Base-by-base conservation (phyloP, 2,113 vertebrate species). In the Benthochromis sp. region DNA sequence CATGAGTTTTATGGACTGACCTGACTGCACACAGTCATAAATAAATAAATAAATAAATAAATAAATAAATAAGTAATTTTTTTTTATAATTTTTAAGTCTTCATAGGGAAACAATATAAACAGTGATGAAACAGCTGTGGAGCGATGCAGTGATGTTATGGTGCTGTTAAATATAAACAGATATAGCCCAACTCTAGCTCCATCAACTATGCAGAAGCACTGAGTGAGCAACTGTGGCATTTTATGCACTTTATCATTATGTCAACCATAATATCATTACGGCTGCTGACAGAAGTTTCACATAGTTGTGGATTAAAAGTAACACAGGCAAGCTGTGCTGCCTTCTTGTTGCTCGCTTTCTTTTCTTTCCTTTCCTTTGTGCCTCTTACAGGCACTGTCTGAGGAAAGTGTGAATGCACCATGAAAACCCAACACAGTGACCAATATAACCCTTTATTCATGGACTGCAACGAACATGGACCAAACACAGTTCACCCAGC, bases 121-220 rank as follows among this genome's bases (percentile, higher is more conserved):
- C 8, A 82, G 10, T 40, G 17, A 63, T 19, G 19, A 24, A 86
- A n/a, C 59, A 45, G 83, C 6, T 78, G 24, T 78, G 54, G 38
- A 81, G 11, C 17, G 45, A 59, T 47, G 52, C 24, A 86, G 54
- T 24, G 17, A 36, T 50, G 2, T 11, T 12, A 24, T 7, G 21
- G 24, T 7, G 3, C 5, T 7, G 29, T 34, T 50, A 19, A 84
- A 79, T 50, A 55, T 38, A 55, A 59, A 83, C 47, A 66, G 11
- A 84, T 36, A 52, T 17, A 13, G 52, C 34, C 61, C 76, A 29
- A 45, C 57, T 85, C 27, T 43, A 85, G 76, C 52, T 9, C 29
- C 5, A 91, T 91, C 12, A 92, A 92, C 90, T 89, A 92, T 87
- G 66, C 81, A 89, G 10, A 79, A 31, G 9, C 47, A 84, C 21